Conservation (phyloP, 2,113 vertebrate genomes). For the Fregetta grallaria region DNA sequence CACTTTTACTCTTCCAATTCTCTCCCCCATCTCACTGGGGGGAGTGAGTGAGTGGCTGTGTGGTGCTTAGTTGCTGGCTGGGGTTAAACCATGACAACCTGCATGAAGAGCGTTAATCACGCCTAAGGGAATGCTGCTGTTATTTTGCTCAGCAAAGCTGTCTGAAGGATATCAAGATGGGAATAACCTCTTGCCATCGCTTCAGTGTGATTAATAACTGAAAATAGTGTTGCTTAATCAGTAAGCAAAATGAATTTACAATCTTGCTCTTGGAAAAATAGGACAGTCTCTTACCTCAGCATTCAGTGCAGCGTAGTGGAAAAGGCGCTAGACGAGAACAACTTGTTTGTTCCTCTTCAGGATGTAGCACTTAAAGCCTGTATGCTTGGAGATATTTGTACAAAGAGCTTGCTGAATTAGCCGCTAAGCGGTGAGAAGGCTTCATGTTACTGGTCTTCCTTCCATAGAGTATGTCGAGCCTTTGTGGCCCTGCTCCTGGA, state of each 20-base stretch:
- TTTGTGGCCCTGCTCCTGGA: background rate
- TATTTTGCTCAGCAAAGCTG: background rate
- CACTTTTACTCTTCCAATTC: too few species aligned
- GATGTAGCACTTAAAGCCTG: background rate
- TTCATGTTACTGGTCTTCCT: background rate
- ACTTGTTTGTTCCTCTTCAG: background rate
- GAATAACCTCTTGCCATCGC: background rate
- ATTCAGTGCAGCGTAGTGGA: background rate
- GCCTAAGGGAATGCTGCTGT: background rate
- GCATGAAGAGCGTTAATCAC: background rate
- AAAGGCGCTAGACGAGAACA: background rate
- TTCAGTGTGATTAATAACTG: background rate
- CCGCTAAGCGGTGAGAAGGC: fast-evolving
- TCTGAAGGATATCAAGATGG: background rate
- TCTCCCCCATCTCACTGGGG: too few species aligned
- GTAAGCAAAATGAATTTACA: background rate
- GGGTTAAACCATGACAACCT: background rate
- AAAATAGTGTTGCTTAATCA: background rate
- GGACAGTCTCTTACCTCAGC: background rate
- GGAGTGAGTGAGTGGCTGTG: too few species aligned
- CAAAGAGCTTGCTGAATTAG: background rate
- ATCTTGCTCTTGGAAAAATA: background rate
- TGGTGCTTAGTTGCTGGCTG: too few species aligned
- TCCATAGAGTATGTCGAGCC: background rate
- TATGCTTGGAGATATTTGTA: fast-evolving